Conservation (phyloP, 2,797 vertebrate genomes). For the Brachyrhaphis roseni region DNA sequence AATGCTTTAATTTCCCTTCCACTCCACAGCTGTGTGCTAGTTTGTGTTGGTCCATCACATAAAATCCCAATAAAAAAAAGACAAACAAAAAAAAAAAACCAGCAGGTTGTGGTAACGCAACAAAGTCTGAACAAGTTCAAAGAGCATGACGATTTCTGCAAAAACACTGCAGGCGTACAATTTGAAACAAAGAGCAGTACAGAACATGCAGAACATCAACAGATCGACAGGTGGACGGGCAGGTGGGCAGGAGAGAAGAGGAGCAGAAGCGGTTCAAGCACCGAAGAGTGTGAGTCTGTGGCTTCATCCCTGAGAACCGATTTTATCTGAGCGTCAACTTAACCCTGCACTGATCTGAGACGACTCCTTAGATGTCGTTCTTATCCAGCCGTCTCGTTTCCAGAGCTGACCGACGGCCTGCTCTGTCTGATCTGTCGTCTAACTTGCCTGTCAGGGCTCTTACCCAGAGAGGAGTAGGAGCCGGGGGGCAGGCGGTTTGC, state of each 20-base stretch:
- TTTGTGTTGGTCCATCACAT: not conserved
- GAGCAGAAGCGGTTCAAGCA: constrained; percentile 42
- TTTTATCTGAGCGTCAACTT: constrained; percentile 4
- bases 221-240: constrained; percentile 45
- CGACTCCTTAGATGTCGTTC: constrained; percentile 11
- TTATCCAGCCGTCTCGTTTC: constrained; percentile 8
- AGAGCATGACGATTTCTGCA: not conserved
- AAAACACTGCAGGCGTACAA: constrained; percentile 12
- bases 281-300: constrained; percentile 20
- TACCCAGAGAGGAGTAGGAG: constrained; percentile 94
- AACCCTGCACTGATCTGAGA: constrained; percentile 24
- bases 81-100: not conserved
- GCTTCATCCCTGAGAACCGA: constrained; percentile 9
- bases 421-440: constrained; percentile 30
- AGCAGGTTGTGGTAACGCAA: not conserved
- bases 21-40: not conserved
- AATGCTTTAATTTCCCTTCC: not conserved
- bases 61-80: not conserved
- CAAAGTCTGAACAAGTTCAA: not conserved
- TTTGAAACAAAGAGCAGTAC: constrained; percentile 17
- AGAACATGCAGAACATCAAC: constrained; percentile 50
- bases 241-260: constrained; percentile 61
- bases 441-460: constrained; percentile 63
- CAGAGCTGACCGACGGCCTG: constrained; percentile 28
- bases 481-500: constrained; percentile 86